phyloP scores from a whole-genome alignment of 2,113 vertebrate genomes.

The Dromaius novaehollandiae region DNA sequence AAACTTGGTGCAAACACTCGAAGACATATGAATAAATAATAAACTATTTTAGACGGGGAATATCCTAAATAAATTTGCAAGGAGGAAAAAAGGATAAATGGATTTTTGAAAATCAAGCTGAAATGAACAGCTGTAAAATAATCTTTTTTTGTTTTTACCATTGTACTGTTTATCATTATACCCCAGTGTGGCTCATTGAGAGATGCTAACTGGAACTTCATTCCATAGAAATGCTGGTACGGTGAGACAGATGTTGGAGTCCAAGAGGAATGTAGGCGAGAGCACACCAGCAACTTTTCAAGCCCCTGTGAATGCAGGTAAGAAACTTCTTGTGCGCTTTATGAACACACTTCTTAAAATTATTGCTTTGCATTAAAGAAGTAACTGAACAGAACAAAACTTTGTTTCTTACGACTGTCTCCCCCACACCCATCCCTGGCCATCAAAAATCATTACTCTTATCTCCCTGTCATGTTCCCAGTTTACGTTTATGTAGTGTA shows the following conservation, averaged over 20 bases:
- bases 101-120: not conserved
- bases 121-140: not conserved
- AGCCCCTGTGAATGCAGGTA: conserved; percentile 76
- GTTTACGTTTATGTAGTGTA: not conserved
- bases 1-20: not conserved
- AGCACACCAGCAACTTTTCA: conserved; percentile 67
- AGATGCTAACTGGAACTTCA: conserved; percentile 5
- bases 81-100: not conserved
- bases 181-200: not conserved
- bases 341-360: not conserved
- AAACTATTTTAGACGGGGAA: not conserved
- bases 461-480: not conserved
- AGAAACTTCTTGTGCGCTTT: not conserved
- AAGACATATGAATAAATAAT: not conserved
- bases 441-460: not conserved
- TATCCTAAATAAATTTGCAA: not conserved
- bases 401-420: not conserved
- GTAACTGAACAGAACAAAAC: not conserved
- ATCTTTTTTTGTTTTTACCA: not conserved
- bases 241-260: conserved; percentile 83
- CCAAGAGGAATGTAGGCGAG: conserved; percentile 78
- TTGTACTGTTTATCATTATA: not conserved
- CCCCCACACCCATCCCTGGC: not conserved
- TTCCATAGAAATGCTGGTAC: conserved; percentile 75
- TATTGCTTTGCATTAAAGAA: not conserved